phyloP scores from a whole-genome alignment of 2,113 vertebrate species.

The Larimichthys crocea region DNA sequence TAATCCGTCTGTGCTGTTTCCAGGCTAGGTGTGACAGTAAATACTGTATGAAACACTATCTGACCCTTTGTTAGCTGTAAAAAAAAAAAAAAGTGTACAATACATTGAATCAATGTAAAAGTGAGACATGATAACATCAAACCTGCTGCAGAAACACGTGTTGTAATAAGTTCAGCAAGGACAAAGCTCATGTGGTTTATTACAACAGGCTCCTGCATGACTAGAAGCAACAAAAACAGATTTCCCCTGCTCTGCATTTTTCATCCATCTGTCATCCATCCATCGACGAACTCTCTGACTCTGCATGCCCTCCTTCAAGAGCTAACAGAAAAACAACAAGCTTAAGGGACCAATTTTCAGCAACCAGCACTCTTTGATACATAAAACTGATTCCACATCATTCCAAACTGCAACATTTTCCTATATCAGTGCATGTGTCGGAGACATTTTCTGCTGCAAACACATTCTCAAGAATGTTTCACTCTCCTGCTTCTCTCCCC shows the following conservation, averaged over 20 bases:
- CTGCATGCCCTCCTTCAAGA: neutral
- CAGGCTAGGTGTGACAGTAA: neutral
- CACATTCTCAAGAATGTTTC: neutral
- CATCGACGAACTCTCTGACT: neutral
- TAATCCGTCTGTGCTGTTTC: too few species aligned
- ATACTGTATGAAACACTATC: neutral
- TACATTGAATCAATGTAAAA: neutral
- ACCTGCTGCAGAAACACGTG: neutral
- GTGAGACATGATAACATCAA: neutral
- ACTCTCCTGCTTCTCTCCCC: slow-evolving; percentile 19
- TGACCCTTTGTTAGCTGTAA: neutral
- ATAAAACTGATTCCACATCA: neutral
- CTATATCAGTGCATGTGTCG: neutral
- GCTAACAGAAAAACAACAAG: neutral
- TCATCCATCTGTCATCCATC: slow-evolving; percentile 10
- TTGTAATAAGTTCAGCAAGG: neutral
- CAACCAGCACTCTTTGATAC: neutral
- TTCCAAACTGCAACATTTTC: neutral
- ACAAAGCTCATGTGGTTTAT: neutral
- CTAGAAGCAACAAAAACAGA: neutral
- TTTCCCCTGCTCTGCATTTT: neutral
- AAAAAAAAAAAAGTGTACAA: neutral
- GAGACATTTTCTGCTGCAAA: neutral
- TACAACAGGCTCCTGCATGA: neutral
- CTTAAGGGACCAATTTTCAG: neutral